phyloP scores from a whole-genome alignment of 2,113 vertebrate genomes.

The Mustela lutreola region DNA sequence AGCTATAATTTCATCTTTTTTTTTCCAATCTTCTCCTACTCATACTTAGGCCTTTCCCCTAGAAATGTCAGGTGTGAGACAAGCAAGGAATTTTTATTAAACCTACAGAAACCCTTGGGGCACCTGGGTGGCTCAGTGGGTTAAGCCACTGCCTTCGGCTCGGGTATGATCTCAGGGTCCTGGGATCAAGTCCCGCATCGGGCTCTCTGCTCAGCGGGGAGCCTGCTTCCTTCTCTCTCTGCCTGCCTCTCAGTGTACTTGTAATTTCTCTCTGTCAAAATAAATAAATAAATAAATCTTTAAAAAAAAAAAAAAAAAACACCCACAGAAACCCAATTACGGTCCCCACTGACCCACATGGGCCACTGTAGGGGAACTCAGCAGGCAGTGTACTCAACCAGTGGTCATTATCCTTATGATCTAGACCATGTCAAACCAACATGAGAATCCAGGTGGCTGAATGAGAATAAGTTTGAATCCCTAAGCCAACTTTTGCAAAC shows the following conservation, averaged over 20 bases:
- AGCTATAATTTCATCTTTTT: background rate
- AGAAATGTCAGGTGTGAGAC: background rate
- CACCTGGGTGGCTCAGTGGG: too few relatives aligned
- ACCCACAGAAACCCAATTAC: conserved; percentile 42
- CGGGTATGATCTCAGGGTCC: too few relatives aligned
- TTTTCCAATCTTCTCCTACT: background rate
- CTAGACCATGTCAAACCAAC: background rate
- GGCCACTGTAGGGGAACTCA: background rate
- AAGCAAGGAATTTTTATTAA: conserved; percentile 24
- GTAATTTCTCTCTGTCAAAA: too few relatives aligned
- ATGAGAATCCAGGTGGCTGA: conserved; percentile 7
- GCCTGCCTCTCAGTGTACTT: too few relatives aligned
- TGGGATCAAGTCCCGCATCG: too few relatives aligned
- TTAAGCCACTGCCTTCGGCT: too few relatives aligned
- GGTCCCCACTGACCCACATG: background rate
- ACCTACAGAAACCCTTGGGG: conserved; percentile 1
- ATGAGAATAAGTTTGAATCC: conserved; percentile 12
- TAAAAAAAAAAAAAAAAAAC: background rate
- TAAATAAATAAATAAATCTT: too few relatives aligned
- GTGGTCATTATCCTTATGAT: conserved; percentile 4
- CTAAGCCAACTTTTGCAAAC: background rate
- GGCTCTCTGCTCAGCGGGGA: too few relatives aligned
- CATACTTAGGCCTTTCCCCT: background rate
- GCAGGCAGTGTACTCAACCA: background rate
- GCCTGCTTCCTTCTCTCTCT: too few relatives aligned